phyloP scores from a whole-genome alignment of 2,888 invertebrate genomes.

The Pristionchus exspectatus region DNA sequence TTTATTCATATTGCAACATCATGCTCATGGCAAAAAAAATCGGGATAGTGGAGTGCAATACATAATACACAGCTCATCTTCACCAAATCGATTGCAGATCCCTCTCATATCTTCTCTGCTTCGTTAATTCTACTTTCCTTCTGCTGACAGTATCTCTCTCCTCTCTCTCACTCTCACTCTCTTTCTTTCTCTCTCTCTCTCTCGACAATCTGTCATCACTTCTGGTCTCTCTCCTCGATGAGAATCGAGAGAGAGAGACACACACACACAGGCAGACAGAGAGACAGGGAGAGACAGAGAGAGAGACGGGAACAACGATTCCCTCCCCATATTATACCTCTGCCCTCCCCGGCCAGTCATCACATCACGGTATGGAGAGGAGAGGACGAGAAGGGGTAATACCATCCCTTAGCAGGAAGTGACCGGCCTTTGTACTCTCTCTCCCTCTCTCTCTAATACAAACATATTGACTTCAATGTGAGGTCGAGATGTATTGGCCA shows the following conservation, averaged over 20 bases:
- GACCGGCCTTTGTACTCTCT: constrained; percentile 34
- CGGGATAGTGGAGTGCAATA: too few relatives aligned
- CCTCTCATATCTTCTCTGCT: neutral
- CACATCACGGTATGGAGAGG: constrained; percentile 19
- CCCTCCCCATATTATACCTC: neutral
- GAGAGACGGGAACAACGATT: neutral
- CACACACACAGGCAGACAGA: neutral
- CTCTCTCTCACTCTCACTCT: too few relatives aligned
- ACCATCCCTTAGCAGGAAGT: constrained; percentile 44
- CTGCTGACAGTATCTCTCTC: constrained; percentile 7
- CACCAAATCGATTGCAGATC: neutral
- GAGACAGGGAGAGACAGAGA: neutral
- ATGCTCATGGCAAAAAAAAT: too few relatives aligned
- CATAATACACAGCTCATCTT: too few relatives aligned
- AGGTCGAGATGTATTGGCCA: neutral
- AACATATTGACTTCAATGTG: neutral
- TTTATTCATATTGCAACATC: too few relatives aligned
- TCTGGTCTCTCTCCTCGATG: constrained; percentile 25
- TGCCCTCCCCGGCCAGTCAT: neutral
- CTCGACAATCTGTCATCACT: constrained; percentile 38
- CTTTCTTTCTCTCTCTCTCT: neutral
- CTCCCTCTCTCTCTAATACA: neutral
- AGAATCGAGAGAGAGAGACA: neutral
- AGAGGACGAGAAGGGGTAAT: neutral
- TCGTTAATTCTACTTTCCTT: neutral